phyloP scores from a whole-genome alignment of 1,140 invertebrate species.

The Drosophila willistoni region DNA sequence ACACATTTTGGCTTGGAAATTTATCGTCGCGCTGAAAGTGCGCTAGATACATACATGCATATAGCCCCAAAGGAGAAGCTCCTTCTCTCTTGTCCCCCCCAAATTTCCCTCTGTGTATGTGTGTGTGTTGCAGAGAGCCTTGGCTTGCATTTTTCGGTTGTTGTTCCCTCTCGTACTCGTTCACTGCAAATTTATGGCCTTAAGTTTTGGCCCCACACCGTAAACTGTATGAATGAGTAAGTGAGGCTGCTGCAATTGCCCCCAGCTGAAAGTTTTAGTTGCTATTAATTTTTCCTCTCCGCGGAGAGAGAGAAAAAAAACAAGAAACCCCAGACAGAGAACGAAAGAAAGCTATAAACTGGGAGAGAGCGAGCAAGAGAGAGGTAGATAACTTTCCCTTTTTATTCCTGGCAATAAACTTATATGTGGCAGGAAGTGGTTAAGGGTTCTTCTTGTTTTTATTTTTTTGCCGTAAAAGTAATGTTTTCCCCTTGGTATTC shows the following conservation, averaged over 20 bases:
- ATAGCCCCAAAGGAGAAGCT: slow-evolving; percentile 43
- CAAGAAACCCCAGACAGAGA: too few species aligned
- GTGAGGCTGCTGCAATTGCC: slow-evolving; percentile 36
- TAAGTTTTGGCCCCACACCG: slow-evolving; percentile 55
- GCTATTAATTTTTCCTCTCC: slow-evolving; percentile 66
- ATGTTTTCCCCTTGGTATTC: neutral
- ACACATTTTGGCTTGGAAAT: slow-evolving; percentile 81
- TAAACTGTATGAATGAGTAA: slow-evolving; percentile 53
- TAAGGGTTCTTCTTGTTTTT: slow-evolving; percentile 9
- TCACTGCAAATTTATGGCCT: slow-evolving; percentile 71
- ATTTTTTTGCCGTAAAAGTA: neutral
- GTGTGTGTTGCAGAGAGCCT: slow-evolving; percentile 30
- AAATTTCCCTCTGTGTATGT: slow-evolving; percentile 17
- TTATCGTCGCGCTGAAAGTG: slow-evolving; percentile 81
- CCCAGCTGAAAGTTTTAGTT: slow-evolving; percentile 67
- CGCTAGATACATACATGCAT: slow-evolving; percentile 55
- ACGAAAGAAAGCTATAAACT: too few species aligned
- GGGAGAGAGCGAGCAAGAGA: neutral
- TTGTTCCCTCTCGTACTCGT: slow-evolving; percentile 55
- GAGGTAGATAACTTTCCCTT: slow-evolving; percentile 33
- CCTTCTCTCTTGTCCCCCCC: neutral
- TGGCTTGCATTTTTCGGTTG: slow-evolving; percentile 74
- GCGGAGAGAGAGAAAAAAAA: neutral
- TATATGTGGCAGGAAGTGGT: slow-evolving; percentile 4
- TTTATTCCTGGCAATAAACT: slow-evolving; percentile 4